phyloP scores from a whole-genome alignment of 2,113 vertebrate species.

The Sinocyclocheilus grahami region DNA sequence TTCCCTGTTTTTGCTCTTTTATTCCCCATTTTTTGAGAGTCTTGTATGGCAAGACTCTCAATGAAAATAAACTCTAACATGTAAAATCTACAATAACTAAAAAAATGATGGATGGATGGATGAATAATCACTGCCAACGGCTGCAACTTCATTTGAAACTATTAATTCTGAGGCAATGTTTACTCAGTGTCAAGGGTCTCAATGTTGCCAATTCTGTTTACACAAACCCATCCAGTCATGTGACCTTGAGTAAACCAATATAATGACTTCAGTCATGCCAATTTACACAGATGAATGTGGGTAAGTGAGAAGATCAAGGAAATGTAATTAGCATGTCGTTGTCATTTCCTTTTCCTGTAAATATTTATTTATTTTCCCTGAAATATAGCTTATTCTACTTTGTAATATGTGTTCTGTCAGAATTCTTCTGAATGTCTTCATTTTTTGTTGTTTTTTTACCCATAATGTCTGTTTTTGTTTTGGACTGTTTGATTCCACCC shows the following conservation, averaged over 20 bases:
- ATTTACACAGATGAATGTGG: neutral
- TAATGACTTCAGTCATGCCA: constrained; percentile 14
- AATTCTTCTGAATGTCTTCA: too few species aligned
- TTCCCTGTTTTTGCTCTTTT: constrained; percentile 13
- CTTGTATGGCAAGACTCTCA: neutral
- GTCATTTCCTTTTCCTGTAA: neutral
- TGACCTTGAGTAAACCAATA: neutral
- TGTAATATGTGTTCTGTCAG: too few species aligned
- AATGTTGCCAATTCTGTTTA: neutral
- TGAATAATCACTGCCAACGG: neutral
- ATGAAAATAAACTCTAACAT: neutral
- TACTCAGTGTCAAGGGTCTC: neutral
- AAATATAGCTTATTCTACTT: neutral
- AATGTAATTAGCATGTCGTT: neutral
- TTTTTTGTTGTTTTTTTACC: too few species aligned
- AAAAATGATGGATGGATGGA: neutral
- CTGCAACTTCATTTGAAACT: neutral
- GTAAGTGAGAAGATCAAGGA: neutral
- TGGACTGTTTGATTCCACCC: too few species aligned
- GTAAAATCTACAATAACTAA: neutral
- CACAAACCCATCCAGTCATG: neutral
- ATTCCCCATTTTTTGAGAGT: constrained; percentile 4
- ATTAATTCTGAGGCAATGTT: neutral
- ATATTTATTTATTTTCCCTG: neutral
- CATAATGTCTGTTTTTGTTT: too few species aligned